Evolutionary conservation across 1,140 invertebrate genomes (phyloP).

Genomic region (Littorina saxatilis): DNA sequence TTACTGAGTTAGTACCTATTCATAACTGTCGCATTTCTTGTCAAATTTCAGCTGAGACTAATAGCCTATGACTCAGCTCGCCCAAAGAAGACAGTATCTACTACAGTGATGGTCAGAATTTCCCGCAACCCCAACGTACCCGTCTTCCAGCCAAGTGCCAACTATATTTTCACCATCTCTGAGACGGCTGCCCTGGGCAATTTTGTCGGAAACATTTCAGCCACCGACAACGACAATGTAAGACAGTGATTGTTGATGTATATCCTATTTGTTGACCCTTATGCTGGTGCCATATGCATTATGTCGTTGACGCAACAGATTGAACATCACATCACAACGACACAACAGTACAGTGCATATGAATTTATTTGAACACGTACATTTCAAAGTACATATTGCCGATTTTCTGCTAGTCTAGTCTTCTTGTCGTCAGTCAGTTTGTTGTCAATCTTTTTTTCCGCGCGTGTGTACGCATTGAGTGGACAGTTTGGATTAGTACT

Average conservation of each 20-base stretch:
- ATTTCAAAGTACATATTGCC: no score
- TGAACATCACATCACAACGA: no score
- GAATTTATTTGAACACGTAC: not conserved
- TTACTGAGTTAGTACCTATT: no score
- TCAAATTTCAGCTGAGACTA: slow-evolving; percentile 81
- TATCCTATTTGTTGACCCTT: no score
- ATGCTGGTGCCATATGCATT: no score
- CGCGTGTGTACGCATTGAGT: no score
- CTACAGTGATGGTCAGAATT: slow-evolving; percentile 46
- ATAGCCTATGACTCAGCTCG: slow-evolving; percentile 91
- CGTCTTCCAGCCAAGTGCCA: slow-evolving; percentile 80
- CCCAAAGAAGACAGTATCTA: slow-evolving; percentile 82
- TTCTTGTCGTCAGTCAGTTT: not conserved
- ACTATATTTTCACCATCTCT: slow-evolving; percentile 86
- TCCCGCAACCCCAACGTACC: slow-evolving; percentile 52
- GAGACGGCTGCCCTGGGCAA: slow-evolving; percentile 78
- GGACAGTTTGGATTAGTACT: no score
- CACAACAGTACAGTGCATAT: no score
- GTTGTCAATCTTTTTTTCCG: not conserved
- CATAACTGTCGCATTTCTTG: no score
- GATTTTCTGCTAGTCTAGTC: no score
- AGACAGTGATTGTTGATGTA: no score
- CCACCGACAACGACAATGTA: slow-evolving; percentile 66
- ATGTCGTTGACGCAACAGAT: no score
- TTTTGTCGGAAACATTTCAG: slow-evolving; percentile 79